Evolutionary conservation across 2,888 invertebrate genomes (phyloP), one percentile per base, ranked within the genome.

Genomic region (Gonocerus acuteangulatus): DNA sequence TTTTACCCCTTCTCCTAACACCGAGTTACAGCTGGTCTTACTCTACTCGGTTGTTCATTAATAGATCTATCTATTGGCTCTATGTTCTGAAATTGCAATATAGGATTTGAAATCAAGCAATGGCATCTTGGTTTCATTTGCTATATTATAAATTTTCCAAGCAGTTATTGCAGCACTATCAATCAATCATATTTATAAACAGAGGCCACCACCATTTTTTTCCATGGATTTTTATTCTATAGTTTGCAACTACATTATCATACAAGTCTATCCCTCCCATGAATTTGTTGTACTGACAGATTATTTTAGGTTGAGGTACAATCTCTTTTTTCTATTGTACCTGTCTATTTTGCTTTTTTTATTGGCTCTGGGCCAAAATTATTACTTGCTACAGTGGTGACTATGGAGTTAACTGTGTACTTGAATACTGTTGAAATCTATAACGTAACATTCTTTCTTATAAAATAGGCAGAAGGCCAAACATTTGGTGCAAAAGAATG

Each of bases 381-480:
- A 45, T 62, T 62, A 27, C 49, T 49, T 16, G 52, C 62, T 15
- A 45, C 32, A 47, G 52, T 48, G n/a, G 27, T n/a, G n/a, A 62
- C 60, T 19, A 62, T 51, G 27, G 47, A 58, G 39, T 62, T 62
- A 18, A 52, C 62, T n/a, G n/a, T n/a, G n/a, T n/a, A n/a, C n/a
- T n/a, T n/a, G n/a, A n/a, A n/a, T n/a, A n/a, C n/a, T n/a, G n/a
- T n/a, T n/a, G n/a, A n/a, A n/a, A n/a, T n/a, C n/a, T n/a, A n/a
- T n/a, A n/a, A n/a, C n/a, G n/a, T n/a, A n/a, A n/a, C n/a, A n/a
- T n/a, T n/a, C n/a, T n/a, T n/a, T n/a, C n/a, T n/a, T n/a, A n/a
- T n/a, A n/a, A n/a, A n/a, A n/a, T n/a, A n/a, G n/a, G n/a, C n/a
- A n/a, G n/a, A n/a, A n/a, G n/a, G n/a, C n/a, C n/a, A n/a, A n/a